A percentile compares a stretch with the other conserved stretches of the same genome.
These are phyloP conservation scores for Pelobates fuscus DNA, from an alignment of 2,113 vertebrate species.

Conservation along the genomic window DNA sequence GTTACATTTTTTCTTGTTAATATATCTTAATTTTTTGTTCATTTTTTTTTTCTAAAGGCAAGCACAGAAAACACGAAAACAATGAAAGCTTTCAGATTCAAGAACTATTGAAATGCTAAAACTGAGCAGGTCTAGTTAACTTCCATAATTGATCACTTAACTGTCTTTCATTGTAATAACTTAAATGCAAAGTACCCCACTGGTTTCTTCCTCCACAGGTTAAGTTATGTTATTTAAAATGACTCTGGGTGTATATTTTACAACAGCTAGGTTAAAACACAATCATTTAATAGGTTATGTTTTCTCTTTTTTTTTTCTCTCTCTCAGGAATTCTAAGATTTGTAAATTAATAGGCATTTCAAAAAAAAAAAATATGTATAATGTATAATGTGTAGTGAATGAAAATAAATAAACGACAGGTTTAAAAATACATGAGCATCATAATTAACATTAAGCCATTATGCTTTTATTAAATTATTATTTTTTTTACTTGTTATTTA, in stretches of 20 bases:
- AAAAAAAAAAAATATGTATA: conserved; percentile 8
- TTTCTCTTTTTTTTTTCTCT: conserved; percentile 7
- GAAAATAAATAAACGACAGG: background rate
- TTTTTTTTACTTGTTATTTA: background rate
- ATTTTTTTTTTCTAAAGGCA: conserved; percentile 2
- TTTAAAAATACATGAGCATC: background rate
- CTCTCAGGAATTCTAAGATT: background rate
- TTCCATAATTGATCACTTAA: conserved; percentile 73
- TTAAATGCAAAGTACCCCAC: conserved; percentile 64
- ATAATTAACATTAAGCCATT: background rate
- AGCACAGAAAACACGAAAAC: conserved; percentile 69
- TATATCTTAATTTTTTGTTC: conserved; percentile 6
- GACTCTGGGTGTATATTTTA: conserved; percentile 33
- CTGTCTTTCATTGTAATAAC: conserved; percentile 77
- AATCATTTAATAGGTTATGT: conserved; percentile 18
- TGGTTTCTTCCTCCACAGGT: conserved; percentile 64
- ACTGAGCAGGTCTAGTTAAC: conserved; percentile 72
- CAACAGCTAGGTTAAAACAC: conserved; percentile 24
- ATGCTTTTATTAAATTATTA: background rate
- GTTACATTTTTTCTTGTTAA: background rate
- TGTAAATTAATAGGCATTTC: background rate
- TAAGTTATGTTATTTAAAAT: conserved; percentile 41
- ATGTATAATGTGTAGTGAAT: conserved; percentile 11
- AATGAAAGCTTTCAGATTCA: conserved; percentile 77
- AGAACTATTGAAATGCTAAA: conserved; percentile 77